Evolutionary conservation across 2,888 invertebrate species (phyloP).

Genomic region (Dorcus hopei): DNA sequence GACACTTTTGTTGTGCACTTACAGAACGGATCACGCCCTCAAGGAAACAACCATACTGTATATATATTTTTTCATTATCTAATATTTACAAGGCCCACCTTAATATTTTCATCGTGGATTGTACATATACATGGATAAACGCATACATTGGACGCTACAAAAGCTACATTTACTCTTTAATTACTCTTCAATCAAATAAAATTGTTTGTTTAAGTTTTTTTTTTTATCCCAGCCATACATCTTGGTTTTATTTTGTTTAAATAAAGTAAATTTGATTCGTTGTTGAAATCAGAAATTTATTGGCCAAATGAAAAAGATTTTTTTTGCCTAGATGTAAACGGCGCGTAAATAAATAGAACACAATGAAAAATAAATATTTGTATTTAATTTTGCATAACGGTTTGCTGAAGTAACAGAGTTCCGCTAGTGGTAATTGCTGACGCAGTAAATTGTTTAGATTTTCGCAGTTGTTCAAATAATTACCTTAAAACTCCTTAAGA

Average conservation of each 20-base stretch:
- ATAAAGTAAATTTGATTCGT: no score
- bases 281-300: background rate
- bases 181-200: background rate
- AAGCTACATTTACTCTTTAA: slow-evolving; percentile 26
- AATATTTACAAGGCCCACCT: slow-evolving; percentile 29
- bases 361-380: no score
- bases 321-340: background rate
- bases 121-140: slow-evolving; percentile 14
- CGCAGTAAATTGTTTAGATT: no score
- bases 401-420: no score
- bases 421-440: no score
- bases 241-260: background rate
- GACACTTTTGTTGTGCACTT: no score
- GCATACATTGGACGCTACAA: slow-evolving; percentile 28
- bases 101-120: slow-evolving; percentile 11
- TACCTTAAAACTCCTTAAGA: no score
- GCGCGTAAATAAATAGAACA: no score
- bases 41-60: background rate
- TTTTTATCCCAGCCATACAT: background rate
- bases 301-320: background rate
- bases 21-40: no score
- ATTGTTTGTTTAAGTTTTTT: background rate
- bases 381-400: no score
- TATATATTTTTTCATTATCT: slow-evolving; percentile 13
- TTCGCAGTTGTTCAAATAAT: no score